A percentile compares a stretch with the other conserved stretches of the same genome.
Evolutionary conservation across 2,113 vertebrate genomes (phyloP).

Genomic region (Periophthalmus modestus): DNA sequence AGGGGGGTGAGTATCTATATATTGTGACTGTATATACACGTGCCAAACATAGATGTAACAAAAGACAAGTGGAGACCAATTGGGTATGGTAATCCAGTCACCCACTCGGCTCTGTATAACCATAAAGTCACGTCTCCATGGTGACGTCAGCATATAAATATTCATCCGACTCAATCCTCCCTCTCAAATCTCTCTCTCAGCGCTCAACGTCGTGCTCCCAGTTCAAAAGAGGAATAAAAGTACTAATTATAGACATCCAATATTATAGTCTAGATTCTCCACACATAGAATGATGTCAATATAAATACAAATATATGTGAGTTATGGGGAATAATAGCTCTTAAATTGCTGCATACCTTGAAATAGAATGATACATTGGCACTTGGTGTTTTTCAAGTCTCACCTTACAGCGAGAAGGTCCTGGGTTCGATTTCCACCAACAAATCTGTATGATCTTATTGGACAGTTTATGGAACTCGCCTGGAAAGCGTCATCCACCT

Average conservation of each 20-base stretch:
- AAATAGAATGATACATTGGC: not conserved
- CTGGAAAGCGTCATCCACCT: too few relatives aligned
- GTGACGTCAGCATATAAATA: conserved; percentile 59
- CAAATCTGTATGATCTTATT: too few relatives aligned
- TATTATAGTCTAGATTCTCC: not conserved
- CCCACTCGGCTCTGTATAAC: conserved; percentile 55
- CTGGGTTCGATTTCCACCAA: too few relatives aligned
- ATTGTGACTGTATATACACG: conserved; percentile 17
- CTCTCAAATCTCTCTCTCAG: conserved; percentile 3
- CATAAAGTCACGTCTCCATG: conserved; percentile 37
- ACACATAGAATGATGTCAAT: not conserved
- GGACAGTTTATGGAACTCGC: too few relatives aligned
- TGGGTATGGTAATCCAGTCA: conserved; percentile 53
- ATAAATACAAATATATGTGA: not conserved
- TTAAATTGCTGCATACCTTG: not conserved
- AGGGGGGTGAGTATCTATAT: not conserved
- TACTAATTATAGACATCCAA: not conserved
- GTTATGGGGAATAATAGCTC: not conserved
- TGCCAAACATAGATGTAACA: conserved; percentile 30
- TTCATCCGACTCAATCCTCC: conserved; percentile 53
- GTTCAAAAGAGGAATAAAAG: conserved; percentile 10
- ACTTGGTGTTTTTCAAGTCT: too few relatives aligned
- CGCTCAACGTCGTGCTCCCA: not conserved
- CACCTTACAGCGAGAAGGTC: too few relatives aligned
- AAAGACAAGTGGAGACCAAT: conserved; percentile 43